A percentile compares a stretch with the other conserved stretches of the same genome.
Conservation (phyloP, 1,140 invertebrate genomes). For the Orius laevigatus region DNA sequence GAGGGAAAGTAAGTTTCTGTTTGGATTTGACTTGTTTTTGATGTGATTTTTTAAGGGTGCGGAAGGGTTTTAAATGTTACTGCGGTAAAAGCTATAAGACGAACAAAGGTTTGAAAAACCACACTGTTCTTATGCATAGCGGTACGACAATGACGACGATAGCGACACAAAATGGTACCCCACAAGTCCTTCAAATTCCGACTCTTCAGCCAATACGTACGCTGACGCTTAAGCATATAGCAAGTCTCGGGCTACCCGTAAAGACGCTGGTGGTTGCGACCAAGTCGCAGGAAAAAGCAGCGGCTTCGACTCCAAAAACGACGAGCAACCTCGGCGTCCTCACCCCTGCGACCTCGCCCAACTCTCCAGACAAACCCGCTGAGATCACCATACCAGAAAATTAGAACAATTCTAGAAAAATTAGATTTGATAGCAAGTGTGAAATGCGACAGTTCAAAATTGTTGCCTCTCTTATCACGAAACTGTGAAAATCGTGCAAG, state of each 20-base stretch:
- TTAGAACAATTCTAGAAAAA: no score
- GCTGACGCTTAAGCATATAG: constrained; percentile 22
- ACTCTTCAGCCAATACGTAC: constrained; percentile 20
- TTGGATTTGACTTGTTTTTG: background rate
- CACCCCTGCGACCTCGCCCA: constrained; percentile 35
- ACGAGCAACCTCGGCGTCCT: constrained; percentile 28
- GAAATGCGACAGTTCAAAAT: no score
- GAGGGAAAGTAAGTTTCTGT: constrained; percentile 48
- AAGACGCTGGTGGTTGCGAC: constrained; percentile 22
- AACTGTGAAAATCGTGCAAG: no score
- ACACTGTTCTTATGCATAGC: constrained; percentile 41
- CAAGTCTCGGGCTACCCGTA: constrained; percentile 21
- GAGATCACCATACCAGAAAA: no score
- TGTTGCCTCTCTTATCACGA: no score
- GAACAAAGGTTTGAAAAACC: constrained; percentile 52
- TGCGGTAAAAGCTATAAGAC: constrained; percentile 74
- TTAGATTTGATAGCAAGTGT: no score
- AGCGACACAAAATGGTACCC: constrained; percentile 18
- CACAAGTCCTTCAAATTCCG: constrained; percentile 20
- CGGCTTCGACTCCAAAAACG: constrained; percentile 24
- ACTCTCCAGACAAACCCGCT: background rate
- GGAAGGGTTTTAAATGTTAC: constrained; percentile 59
- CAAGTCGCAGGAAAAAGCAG: constrained; percentile 15
- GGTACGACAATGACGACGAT: constrained; percentile 22
- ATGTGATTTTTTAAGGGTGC: constrained; percentile 36